Percentiles rank a stretch among this genome's conserved stretches.
Conservation (phyloP, 2,888 invertebrate species). For the Drymonia ruficornis region DNA sequence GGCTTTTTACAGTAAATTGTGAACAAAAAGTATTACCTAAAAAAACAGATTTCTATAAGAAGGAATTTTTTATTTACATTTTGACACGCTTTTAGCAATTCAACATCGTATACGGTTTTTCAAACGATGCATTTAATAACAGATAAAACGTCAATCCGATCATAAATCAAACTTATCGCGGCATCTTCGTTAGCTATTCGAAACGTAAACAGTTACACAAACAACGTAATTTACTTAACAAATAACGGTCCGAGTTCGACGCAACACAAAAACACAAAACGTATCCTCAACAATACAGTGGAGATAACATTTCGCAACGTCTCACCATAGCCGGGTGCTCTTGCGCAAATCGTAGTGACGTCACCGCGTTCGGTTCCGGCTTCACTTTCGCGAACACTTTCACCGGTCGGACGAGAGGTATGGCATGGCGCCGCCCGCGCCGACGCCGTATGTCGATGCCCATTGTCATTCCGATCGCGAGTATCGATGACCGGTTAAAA, state of each 20-base stretch:
- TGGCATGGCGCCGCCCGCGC: slow-evolving; percentile 57
- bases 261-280: slow-evolving; percentile 36
- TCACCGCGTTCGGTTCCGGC: slow-evolving; percentile 76
- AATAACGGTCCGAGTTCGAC: slow-evolving; percentile 31
- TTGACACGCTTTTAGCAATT: neutral
- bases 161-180: neutral
- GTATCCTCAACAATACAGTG: slow-evolving; percentile 56
- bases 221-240: slow-evolving; percentile 38
- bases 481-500: slow-evolving; percentile 51
- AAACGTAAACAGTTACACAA: slow-evolving; percentile 34
- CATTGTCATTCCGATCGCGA: slow-evolving; percentile 58
- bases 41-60: no score
- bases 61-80: no score
- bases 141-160: neutral
- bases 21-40: neutral
- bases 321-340: slow-evolving; percentile 58
- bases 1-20: neutral
- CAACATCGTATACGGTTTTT: neutral
- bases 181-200: neutral
- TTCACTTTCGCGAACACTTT: slow-evolving; percentile 84
- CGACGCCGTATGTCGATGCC: slow-evolving; percentile 41
- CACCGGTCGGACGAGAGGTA: slow-evolving; percentile 60
- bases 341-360: slow-evolving; percentile 81
- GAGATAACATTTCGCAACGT: slow-evolving; percentile 76
- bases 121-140: neutral